A percentile compares a stretch with the other conserved stretches of the same genome.
Conservation (phyloP, 2,888 invertebrate species). For the Nomada fucata region DNA sequence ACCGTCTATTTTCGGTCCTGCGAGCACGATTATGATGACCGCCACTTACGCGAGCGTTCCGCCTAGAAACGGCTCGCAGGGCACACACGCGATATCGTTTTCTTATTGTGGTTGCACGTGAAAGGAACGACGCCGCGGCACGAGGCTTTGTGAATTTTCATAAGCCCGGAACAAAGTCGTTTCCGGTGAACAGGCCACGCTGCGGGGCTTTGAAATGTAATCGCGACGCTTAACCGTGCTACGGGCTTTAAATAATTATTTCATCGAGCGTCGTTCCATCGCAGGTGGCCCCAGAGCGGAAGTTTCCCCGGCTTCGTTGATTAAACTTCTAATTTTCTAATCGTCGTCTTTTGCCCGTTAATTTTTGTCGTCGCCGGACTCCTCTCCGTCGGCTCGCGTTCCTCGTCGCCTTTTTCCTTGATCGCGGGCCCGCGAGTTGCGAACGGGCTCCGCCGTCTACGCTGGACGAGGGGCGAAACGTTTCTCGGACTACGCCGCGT, state of each 20-base stretch:
- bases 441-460: background rate
- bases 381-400: background rate
- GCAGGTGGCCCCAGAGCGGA: background rate
- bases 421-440: background rate
- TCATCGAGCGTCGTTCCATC: slow-evolving; percentile 1
- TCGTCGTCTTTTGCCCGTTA: background rate
- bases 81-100: background rate
- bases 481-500: background rate
- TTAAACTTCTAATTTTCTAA: slow-evolving; percentile 25
- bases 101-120: slow-evolving; percentile 11
- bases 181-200: background rate
- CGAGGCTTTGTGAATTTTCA: slow-evolving; percentile 11
- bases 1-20: slow-evolving; percentile 66
- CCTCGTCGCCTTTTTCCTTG: background rate
- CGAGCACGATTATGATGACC: slow-evolving; percentile 62
- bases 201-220: slow-evolving; percentile 15
- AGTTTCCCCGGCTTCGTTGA: slow-evolving; percentile 6
- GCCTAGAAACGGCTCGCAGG: slow-evolving; percentile 30
- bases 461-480: background rate
- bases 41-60: slow-evolving; percentile 18
- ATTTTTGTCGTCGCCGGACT: background rate
- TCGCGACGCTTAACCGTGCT: slow-evolving; percentile 3
- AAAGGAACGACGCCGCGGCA: slow-evolving; percentile 3
- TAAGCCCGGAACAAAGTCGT: slow-evolving; percentile 18
- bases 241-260: slow-evolving; percentile 32